phyloP scores from a whole-genome alignment of 2,888 invertebrate species.

The Thymelicus acteon region DNA sequence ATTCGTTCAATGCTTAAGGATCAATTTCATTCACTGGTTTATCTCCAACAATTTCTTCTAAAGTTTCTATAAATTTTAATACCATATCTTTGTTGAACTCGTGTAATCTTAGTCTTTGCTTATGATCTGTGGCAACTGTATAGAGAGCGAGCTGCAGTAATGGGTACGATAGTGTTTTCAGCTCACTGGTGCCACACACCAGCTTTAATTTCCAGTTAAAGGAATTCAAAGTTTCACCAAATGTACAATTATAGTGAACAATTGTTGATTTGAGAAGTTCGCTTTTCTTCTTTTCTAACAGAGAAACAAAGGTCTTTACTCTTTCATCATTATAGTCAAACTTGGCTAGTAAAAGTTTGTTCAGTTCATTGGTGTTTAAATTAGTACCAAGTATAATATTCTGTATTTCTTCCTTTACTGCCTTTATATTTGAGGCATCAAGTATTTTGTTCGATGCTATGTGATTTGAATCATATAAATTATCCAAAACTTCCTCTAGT shows the following conservation, averaged over 20 bases:
- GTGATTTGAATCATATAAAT: slow-evolving; percentile 19
- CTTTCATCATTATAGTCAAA: neutral
- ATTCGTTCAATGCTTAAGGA: neutral
- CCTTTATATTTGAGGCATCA: neutral
- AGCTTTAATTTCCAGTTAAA: slow-evolving; percentile 65
- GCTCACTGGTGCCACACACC: slow-evolving; percentile 63
- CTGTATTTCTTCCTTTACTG: slow-evolving; percentile 20
- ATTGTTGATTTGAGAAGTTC: slow-evolving; percentile 53
- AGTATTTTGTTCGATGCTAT: neutral
- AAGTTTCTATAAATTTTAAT: slow-evolving; percentile 6
- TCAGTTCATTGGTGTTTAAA: slow-evolving; percentile 12
- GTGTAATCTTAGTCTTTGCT: slow-evolving; percentile 13
- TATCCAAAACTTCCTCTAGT: slow-evolving; percentile 23
- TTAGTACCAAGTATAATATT: slow-evolving; percentile 20
- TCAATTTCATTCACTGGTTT: neutral
- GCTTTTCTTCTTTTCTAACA: slow-evolving; percentile 44
- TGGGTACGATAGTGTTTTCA: slow-evolving; percentile 61
- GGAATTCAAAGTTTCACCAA: slow-evolving; percentile 56
- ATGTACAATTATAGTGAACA: slow-evolving; percentile 52
- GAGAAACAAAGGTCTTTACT: neutral
- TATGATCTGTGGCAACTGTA: slow-evolving; percentile 43
- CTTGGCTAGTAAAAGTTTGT: neutral
- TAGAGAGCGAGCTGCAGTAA: slow-evolving; percentile 58
- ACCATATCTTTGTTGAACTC: slow-evolving; percentile 27
- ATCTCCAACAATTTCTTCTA: slow-evolving; percentile 15